A percentile compares a stretch with the other conserved stretches of the same genome.
phyloP scores from a whole-genome alignment of 2,113 vertebrate species.

The Phaethon lepturus region DNA sequence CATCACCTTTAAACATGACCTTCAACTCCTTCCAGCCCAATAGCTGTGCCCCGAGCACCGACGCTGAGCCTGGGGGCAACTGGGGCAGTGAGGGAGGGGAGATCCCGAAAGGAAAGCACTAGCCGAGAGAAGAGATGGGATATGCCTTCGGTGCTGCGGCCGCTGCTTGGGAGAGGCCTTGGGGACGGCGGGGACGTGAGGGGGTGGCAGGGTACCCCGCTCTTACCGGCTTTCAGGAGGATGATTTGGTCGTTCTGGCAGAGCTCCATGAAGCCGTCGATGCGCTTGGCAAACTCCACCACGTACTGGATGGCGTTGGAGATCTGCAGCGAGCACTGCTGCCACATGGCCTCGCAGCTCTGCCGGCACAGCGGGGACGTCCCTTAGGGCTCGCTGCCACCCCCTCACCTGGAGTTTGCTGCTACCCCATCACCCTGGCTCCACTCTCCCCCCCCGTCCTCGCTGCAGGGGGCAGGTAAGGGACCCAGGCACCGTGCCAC shows the following conservation, averaged over 20 bases:
- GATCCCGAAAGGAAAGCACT: neutral
- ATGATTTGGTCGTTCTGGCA: slow-evolving; percentile 95
- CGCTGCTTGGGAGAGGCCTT: rapidly evolving
- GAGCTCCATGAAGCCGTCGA: slow-evolving; percentile 92
- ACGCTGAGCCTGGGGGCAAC: rapidly evolving
- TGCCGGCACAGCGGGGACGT: neutral
- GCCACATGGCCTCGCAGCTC: slow-evolving; percentile 91
- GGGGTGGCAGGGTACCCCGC: neutral
- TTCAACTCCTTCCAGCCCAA: neutral
- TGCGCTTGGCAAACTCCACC: slow-evolving; percentile 92
- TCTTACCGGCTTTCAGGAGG: slow-evolving; percentile 91
- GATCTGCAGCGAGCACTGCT: slow-evolving; percentile 87
- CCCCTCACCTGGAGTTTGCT: neutral
- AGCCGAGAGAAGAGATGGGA: neutral
- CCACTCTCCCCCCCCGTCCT: rapidly evolving
- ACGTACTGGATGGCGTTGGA: slow-evolving; percentile 93
- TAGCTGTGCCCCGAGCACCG: neutral
- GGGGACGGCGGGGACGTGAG: neutral
- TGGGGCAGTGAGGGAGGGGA: neutral
- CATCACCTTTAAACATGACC: neutral
- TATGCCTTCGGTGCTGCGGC: rapidly evolving
- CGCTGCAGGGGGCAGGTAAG: rapidly evolving
- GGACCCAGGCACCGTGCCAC: neutral
- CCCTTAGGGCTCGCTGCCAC: neutral
- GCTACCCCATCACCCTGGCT: too few species aligned